Conservation (phyloP, 2,113 vertebrate genomes). For the Solenodon paradoxus region DNA sequence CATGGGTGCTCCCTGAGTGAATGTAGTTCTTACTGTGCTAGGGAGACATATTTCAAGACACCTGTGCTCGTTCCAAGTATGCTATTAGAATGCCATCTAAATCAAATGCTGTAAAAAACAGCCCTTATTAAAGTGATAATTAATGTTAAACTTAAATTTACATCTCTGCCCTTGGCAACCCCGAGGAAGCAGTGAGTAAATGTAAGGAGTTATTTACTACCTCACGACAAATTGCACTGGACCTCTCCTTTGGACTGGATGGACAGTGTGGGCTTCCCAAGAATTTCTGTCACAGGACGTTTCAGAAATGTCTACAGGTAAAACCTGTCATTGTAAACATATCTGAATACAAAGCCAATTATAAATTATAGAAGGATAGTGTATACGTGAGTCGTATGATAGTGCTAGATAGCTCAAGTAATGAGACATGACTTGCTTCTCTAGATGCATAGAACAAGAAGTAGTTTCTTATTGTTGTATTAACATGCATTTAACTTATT, state of each 20-base stretch:
- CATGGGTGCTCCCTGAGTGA: background rate
- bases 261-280: background rate
- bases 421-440: too few species aligned
- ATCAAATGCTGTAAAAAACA: background rate
- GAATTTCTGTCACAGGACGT: background rate
- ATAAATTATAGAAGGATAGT: background rate
- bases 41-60: slow-evolving; percentile 1
- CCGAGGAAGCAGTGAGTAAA: background rate
- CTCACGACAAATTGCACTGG: background rate
- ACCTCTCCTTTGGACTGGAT: background rate
- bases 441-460: background rate
- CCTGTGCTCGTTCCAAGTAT: background rate
- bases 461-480: background rate
- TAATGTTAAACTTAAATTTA: slow-evolving; percentile 40
- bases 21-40: background rate
- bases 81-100: background rate
- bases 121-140: slow-evolving; percentile 31
- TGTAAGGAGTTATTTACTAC: background rate
- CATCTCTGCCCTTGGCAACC: background rate
- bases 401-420: background rate
- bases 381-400: background rate
- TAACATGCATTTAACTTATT: background rate
- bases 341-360: background rate
- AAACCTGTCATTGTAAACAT: background rate
- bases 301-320: background rate